Evolutionary conservation across 2,113 vertebrate species (phyloP).

Genomic region (Myrmecophaga tridactyla): DNA sequence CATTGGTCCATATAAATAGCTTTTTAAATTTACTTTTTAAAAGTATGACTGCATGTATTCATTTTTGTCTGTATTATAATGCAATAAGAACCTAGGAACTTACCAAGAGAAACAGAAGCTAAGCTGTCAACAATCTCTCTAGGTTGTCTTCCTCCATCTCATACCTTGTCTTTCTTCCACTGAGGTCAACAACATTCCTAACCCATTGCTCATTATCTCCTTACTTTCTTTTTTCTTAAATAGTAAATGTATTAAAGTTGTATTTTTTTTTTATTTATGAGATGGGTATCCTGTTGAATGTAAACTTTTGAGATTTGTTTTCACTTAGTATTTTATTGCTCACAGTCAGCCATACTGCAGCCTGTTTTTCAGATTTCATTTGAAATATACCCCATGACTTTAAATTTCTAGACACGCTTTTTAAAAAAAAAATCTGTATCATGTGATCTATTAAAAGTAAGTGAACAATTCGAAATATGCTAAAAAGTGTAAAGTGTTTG

Average conservation of each 20-base stretch:
- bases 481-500: not conserved
- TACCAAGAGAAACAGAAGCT: not conserved
- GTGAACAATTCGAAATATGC: not conserved
- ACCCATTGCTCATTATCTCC: not conserved
- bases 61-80: not conserved
- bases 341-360: not conserved
- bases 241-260: not conserved
- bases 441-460: not conserved
- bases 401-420: not conserved
- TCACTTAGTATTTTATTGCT: not conserved
- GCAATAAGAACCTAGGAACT: not conserved
- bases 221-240: not conserved
- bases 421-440: not conserved
- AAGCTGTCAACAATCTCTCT: not conserved
- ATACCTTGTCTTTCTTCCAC: not conserved
- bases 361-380: not conserved
- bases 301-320: not conserved
- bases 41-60: not conserved
- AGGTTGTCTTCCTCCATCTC: not conserved
- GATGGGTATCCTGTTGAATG: not conserved
- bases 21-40: not conserved
- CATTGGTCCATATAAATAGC: not conserved
- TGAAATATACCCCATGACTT: not conserved
- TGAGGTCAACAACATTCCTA: not conserved
- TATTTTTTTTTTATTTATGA: not conserved